A percentile compares a stretch with the other conserved stretches of the same genome.
Conservation (phyloP, 2,113 vertebrate species). For the Argyrosomus japonicus region DNA sequence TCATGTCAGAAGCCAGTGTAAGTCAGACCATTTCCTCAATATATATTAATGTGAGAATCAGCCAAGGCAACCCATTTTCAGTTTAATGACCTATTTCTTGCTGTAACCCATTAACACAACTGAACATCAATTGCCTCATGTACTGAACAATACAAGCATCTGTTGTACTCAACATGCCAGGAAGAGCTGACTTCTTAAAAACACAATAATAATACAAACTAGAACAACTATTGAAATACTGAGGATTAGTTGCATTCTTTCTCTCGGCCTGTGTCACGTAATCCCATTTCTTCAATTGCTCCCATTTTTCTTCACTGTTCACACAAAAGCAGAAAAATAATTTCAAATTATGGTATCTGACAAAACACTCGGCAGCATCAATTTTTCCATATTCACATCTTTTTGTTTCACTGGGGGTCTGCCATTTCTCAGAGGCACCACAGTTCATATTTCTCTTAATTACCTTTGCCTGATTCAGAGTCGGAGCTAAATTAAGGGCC, state of each 20-base stretch:
- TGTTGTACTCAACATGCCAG: background rate
- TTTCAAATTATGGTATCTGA: conserved; percentile 3
- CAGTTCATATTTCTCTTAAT: conserved; percentile 70
- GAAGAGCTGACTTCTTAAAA: background rate
- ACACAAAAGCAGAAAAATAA: conserved; percentile 7
- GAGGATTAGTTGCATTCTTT: conserved; percentile 8
- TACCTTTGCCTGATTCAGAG: conserved; percentile 57
- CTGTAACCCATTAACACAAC: conserved; percentile 43
- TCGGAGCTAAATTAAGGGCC: conserved; percentile 69
- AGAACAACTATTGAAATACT: conserved; percentile 8
- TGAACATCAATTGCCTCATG: conserved; percentile 14
- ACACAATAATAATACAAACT: background rate
- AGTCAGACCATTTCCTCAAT: conserved; percentile 6
- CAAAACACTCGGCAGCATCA: conserved; percentile 12
- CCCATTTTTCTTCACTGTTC: conserved; percentile 3
- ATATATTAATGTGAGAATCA: conserved; percentile 16
- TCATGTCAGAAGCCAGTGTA: background rate
- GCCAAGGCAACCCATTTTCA: conserved; percentile 21
- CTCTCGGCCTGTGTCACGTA: background rate
- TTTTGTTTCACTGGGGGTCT: conserved; percentile 18
- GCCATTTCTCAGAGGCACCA: conserved; percentile 36
- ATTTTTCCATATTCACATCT: conserved; percentile 31
- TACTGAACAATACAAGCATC: conserved; percentile 27
- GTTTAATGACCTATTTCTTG: conserved; percentile 34
- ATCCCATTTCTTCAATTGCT: conserved; percentile 24